phyloP scores from a whole-genome alignment of 2,888 invertebrate genomes.

The Petrolisthes cinctipes region DNA sequence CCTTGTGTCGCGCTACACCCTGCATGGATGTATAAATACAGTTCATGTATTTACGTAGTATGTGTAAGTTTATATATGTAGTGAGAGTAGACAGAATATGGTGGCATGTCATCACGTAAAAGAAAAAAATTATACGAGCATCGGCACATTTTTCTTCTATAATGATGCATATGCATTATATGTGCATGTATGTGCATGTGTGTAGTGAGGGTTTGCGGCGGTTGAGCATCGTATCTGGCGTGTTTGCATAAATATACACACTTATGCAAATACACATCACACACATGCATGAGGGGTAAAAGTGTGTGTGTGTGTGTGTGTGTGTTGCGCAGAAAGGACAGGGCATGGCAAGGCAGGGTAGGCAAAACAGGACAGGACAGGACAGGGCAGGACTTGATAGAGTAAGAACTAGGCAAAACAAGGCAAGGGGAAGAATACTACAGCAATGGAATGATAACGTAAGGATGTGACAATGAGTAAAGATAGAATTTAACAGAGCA shows the following conservation, averaged over 20 bases:
- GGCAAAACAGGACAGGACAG: slow-evolving; percentile 3
- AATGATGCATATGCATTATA: not conserved
- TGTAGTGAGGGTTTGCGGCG: not conserved
- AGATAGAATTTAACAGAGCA: no score
- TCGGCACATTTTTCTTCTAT: no score
- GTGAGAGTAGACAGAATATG: no score
- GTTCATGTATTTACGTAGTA: no score
- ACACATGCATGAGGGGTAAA: not conserved
- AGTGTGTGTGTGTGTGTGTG: slow-evolving; percentile 11
- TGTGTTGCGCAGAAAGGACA: not conserved
- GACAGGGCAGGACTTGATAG: not conserved
- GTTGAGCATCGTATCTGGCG: not conserved
- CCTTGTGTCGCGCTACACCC: no score
- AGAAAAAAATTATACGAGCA: no score
- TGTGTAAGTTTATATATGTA: no score
- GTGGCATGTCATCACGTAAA: no score
- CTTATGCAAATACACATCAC: slow-evolving; percentile 13
- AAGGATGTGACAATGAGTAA: no score
- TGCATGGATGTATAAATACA: no score
- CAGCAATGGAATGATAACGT: no score
- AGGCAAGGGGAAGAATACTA: no score
- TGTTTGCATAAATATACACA: slow-evolving; percentile 13
- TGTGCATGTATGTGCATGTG: not conserved
- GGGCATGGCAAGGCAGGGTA: slow-evolving; percentile 5
- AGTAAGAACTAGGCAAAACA: not conserved